Percentiles rank a stretch among this genome's conserved stretches.
Evolutionary conservation across 2,888 invertebrate genomes (phyloP).

Genomic region (Blastobasis adustella): DNA sequence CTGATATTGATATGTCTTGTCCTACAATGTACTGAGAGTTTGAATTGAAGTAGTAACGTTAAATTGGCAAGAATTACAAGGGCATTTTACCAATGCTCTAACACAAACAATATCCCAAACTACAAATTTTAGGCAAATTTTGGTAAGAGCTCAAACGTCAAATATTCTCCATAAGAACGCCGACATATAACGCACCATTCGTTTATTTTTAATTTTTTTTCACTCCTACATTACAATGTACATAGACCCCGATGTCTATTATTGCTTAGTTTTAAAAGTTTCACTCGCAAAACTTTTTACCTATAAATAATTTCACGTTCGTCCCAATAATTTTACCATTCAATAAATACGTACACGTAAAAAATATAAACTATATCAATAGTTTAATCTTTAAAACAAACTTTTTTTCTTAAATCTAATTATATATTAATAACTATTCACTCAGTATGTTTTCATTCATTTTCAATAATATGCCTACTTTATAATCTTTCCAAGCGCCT

Average conservation of each 20-base stretch:
- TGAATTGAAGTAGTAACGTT: slow-evolving; percentile 21
- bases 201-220: slow-evolving; percentile 43
- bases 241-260: slow-evolving; percentile 69
- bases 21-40: slow-evolving; percentile 37
- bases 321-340: slow-evolving; percentile 74
- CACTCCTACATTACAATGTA: slow-evolving; percentile 69
- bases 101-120: slow-evolving; percentile 55
- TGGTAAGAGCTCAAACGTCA: slow-evolving; percentile 50
- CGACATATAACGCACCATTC: slow-evolving; percentile 67
- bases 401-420: slow-evolving; percentile 62
- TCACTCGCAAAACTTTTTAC: slow-evolving; percentile 68
- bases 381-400: slow-evolving; percentile 76
- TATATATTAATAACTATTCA: slow-evolving; percentile 74
- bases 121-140: slow-evolving; percentile 59
- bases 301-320: slow-evolving; percentile 73
- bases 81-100: slow-evolving; percentile 50
- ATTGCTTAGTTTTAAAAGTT: slow-evolving; percentile 74
- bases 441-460: slow-evolving; percentile 70
- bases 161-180: slow-evolving; percentile 59
- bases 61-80: slow-evolving; percentile 53
- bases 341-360: slow-evolving; percentile 76
- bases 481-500: slow-evolving; percentile 73
- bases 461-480: slow-evolving; percentile 73
- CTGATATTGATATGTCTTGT: slow-evolving; percentile 65
- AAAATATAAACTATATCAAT: slow-evolving; percentile 76